Evolutionary conservation across 2,888 invertebrate species (phyloP).

Genomic region (Gnatocerus cornutus): DNA sequence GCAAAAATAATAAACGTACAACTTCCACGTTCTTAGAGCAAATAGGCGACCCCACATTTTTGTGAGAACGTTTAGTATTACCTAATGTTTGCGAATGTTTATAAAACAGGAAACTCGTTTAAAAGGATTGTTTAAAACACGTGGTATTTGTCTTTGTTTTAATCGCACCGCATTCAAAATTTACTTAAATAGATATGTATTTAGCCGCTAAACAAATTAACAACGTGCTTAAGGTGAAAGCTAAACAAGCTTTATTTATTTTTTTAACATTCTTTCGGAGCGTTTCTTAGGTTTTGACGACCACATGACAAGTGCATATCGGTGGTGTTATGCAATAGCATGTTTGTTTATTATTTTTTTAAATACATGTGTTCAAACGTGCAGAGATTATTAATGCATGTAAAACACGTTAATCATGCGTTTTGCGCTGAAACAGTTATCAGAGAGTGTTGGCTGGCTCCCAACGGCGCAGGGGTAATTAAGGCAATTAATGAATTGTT

Average conservation of each 20-base stretch:
- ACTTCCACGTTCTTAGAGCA: constrained; percentile 37
- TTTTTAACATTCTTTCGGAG: constrained; percentile 38
- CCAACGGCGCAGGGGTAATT: constrained; percentile 13
- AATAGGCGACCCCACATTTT: too few species aligned
- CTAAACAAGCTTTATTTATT: constrained; percentile 44
- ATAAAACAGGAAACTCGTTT: constrained; percentile 11
- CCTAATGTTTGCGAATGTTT: constrained; percentile 1
- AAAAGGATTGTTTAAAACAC: constrained; percentile 14
- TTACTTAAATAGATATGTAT: constrained; percentile 42
- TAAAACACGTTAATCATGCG: too few species aligned
- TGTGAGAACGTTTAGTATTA: background rate
- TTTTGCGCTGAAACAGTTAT: too few species aligned
- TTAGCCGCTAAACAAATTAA: constrained; percentile 41
- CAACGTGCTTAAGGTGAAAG: constrained; percentile 43
- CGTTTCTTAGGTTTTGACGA: constrained; percentile 8
- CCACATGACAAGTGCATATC: constrained; percentile 9
- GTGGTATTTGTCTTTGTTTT: constrained; percentile 35
- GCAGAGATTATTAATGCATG: too few species aligned
- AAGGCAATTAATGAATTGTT: constrained; percentile 37
- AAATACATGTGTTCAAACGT: too few species aligned
- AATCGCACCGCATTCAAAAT: constrained; percentile 33
- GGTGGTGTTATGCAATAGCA: background rate
- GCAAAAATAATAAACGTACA: too few species aligned
- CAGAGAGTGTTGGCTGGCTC: too few species aligned
- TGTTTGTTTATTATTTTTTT: background rate